Percentiles rank a stretch among this genome's conserved stretches.
Evolutionary conservation across 2,113 vertebrate species (phyloP).

Genomic region (Carassius carassius): DNA sequence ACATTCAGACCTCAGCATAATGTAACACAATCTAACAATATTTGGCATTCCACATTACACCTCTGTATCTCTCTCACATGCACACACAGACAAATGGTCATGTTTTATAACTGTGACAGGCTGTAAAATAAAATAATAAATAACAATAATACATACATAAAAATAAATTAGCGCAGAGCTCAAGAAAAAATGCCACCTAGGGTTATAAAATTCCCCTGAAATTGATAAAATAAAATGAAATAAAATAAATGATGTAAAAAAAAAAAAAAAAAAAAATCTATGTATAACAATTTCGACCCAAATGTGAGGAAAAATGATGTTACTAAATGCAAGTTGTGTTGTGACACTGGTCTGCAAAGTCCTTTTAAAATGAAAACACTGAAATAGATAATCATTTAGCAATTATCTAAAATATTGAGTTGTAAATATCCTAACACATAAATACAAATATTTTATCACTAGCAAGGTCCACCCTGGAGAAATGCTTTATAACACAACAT

Average conservation of each 20-base stretch:
- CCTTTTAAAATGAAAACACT: no score
- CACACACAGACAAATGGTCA: neutral
- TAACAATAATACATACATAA: neutral
- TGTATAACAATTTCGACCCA: no score
- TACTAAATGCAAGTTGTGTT: neutral
- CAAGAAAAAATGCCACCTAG: neutral
- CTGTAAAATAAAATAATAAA: neutral
- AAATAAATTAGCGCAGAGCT: neutral
- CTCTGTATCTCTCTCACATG: neutral
- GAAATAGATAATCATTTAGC: no score
- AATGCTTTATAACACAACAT: no score
- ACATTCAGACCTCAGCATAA: conserved; percentile 30
- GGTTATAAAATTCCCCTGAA: neutral
- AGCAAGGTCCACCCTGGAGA: no score
- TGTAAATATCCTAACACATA: no score
- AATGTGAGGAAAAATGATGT: neutral
- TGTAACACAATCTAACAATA: conserved; percentile 21
- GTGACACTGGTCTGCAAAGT: neutral
- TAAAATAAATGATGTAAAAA: no score
- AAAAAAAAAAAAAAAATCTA: no score
- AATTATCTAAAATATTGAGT: no score
- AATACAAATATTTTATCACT: no score
- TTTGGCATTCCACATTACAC: neutral
- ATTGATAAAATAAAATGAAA: no score
- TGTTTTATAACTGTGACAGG: neutral